Base-by-base conservation (phyloP, 2,113 vertebrate genomes). In the Triplophysa siluroides region DNA sequence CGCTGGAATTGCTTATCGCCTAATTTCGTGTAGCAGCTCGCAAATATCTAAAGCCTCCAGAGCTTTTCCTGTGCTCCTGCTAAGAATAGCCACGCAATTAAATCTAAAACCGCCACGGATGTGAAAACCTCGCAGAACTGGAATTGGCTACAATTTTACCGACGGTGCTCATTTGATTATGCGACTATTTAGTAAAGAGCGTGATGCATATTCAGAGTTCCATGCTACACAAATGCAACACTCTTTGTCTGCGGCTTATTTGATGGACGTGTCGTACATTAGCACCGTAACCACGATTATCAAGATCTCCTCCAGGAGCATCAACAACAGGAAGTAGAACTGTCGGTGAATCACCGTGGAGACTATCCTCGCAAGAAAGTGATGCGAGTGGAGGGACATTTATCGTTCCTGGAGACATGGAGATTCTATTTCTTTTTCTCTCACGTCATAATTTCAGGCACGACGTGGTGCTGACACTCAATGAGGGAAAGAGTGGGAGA, bases 11-110 rank as follows among this genome's bases (percentile, higher is more conserved):
- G 85, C 76, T 63, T 78, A 79, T 80, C 79, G 85, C 64, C 79
- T 86, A 84, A 87, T 87, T 90, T 88, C 83, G 84, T 86, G 87
- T 86, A 89, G 83, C 82, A 84, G 85, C 64, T 82, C 66, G 76
- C 58, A 89, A 84, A 78, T 90, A 87, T 88, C 87, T 47, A 71
- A 83, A 75, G 61, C 78, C 84, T 87, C 84, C 86, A 89, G 88
- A 86, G 85, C 85, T 76, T 84, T 81, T 80, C 29, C 23, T 65
- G 86, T 69, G 79, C 62, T 75, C 21, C 23, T 78, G 67, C 83
- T 81, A 83, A 87, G 80, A 64, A 78, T 77, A 88, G 86, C 83
- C 84, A 88, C 83, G 84, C 89, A 91, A 90, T 92, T 92, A 91
- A 90, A 88, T 88, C 60, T 62, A 76, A 82, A 85, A 76, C 74